phyloP scores from a whole-genome alignment of 2,113 vertebrate genomes.

The Amphilophus citrinellus region DNA sequence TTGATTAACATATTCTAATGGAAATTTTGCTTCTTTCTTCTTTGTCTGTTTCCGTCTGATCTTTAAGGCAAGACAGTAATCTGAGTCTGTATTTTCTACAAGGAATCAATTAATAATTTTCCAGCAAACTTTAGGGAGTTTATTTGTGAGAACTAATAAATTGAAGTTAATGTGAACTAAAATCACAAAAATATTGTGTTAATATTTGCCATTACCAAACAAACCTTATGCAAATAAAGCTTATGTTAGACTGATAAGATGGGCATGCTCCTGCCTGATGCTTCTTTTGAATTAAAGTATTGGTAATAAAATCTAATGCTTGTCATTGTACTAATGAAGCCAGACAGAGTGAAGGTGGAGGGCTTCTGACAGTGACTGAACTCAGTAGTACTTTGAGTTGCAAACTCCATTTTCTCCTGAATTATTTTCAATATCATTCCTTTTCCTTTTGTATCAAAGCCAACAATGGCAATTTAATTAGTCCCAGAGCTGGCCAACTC shows the following conservation, averaged over 20 bases:
- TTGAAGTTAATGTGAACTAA: not conserved
- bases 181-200: not conserved
- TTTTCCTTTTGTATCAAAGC: slow-evolving; percentile 43
- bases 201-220: not conserved
- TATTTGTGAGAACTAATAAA: not conserved
- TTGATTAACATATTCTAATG: not conserved
- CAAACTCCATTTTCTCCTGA: slow-evolving; percentile 24
- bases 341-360: not conserved
- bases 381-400: slow-evolving; percentile 11
- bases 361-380: slow-evolving; percentile 14
- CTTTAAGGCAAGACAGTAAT: not conserved
- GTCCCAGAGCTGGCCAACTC: slow-evolving; percentile 51
- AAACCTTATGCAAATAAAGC: not conserved
- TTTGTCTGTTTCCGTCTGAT: not conserved
- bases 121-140: not conserved
- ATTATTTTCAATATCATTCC: slow-evolving; percentile 49
- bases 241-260: not conserved
- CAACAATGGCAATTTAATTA: slow-evolving; percentile 69
- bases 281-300: not conserved
- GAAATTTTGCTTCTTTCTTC: not conserved
- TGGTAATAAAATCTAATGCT: slow-evolving; percentile 5
- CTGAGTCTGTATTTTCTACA: not conserved
- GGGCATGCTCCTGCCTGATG: not conserved
- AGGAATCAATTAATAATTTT: not conserved
- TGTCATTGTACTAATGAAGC: not conserved